Evolutionary conservation across 2,113 vertebrate genomes (phyloP), one percentile per base, ranked within the genome.

Genomic region (Naja naja): DNA sequence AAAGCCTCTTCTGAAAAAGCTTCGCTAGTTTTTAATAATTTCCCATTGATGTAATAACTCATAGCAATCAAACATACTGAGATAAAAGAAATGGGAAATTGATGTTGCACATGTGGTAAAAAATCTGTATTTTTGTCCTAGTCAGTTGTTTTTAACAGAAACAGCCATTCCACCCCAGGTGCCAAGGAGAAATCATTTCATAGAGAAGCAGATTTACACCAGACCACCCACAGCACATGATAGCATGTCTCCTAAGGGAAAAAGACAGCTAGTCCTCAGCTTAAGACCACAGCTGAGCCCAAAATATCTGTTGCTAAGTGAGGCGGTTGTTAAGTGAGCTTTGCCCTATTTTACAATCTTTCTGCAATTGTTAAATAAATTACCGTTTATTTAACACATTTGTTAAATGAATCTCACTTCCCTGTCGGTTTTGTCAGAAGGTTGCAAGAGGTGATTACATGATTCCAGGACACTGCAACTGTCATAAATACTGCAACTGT

Each of bases 21-120:
- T 69, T 93, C 58, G 69, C 93, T 85, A 95, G 88, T 30, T 56
- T 93, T 94, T 94, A 91, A 91, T 47, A 92, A 86, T 54, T 52
- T 93, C 91, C 87, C 91, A 27, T 1, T 39, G 64, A 94, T 93
- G 85, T 47, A 14, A 43, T 92, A 91, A 86, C 60, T 93, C 56
- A 0, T 49, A 92, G 64, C 91, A 95, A 52, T 14, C 52, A 85
- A 87, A 90, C n/a, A 74, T 87, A 90, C 16, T 23, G 85, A 20
- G 52, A 90, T 52, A 87, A 27, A n/a, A 81, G 0, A 52, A 69
- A 81, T 60, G 81, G 43, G 85, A 52, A 94, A 88, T 18, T 60
- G 74, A 8, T 47, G 39, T 52, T 43, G 23, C 23, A 85, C 45
- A 10, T 52, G 64, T 69, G n/a, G 55, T 3, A 49, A 34, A 49